Base-by-base conservation (phyloP, 2,113 vertebrate genomes). In the Ammospiza caudacuta region DNA sequence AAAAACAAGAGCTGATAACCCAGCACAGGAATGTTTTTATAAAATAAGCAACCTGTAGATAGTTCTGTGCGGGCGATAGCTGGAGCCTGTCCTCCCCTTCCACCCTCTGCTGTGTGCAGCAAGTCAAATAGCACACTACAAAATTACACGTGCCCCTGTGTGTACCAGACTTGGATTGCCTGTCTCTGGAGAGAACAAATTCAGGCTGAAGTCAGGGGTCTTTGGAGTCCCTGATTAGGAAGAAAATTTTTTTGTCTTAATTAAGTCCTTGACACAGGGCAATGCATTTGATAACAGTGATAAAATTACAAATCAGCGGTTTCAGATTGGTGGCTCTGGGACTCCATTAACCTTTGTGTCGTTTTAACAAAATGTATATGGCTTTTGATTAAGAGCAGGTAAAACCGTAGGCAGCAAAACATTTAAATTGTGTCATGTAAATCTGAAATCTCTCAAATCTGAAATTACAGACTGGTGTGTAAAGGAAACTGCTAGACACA, bases 111-210 rank as follows among this genome's bases (percentile, higher is more conserved):
- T 52, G 18, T 7, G 3, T 8, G 6, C 37, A 35, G 12, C 6
- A 19, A 39, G 35, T 82, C 9, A 44, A 44, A n/a, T 5, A 52
- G 15, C 23, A 13, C 11, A 8, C 9, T 35, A 29, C 21, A 69
- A 62, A 55, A 39, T 67, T 5, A 9, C 19, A 19, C 0, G 0
- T 51, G 10, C 19, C 13, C 25, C 16, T 52, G 11, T 12, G 17
- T 58, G 9, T 64, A 9, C 35, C 55, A 46, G 62, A 8, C 21
- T 67, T 84, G 18, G 44, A 13, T 51, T 55, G 43, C 8, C 23
- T 52, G 9, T 54, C 25, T 89, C 24, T 15, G 25, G n/a, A 41
- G 59, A 61, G 31, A n/a, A 76, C 27, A 51, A 37, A 33, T 83
- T 87, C 16, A 33, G 46, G 10, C 46, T 73, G 6, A 86, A 39